phyloP scores from a whole-genome alignment of 2,888 invertebrate species.

The Sphaerophoria rueppellii region DNA sequence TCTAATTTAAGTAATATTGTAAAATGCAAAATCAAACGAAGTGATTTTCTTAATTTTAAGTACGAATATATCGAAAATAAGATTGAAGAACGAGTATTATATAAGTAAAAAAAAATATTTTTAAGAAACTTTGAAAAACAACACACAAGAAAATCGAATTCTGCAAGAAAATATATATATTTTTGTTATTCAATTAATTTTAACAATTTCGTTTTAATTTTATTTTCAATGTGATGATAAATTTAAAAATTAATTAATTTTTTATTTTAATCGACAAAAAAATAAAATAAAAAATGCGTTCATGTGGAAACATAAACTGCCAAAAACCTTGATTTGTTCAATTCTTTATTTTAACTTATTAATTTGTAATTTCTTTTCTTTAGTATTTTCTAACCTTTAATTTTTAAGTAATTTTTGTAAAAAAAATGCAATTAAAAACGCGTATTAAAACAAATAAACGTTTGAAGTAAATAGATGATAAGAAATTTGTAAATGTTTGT shows the following conservation, averaged over 20 bases:
- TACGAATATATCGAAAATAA: background rate
- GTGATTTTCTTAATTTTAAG: constrained; percentile 70
- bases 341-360: constrained; percentile 36
- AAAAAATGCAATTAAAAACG: constrained; percentile 9
- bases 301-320: constrained; percentile 74
- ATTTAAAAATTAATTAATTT: constrained; percentile 21
- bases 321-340: constrained; percentile 73
- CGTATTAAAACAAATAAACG: constrained; percentile 43
- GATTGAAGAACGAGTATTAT: constrained; percentile 67
- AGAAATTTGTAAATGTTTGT: constrained; percentile 67
- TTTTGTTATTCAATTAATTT: constrained; percentile 39
- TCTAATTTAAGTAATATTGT: constrained; percentile 24
- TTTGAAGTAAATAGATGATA: constrained; percentile 36
- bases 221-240: constrained; percentile 48
- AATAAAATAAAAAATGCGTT: constrained; percentile 54
- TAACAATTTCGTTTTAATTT: constrained; percentile 53
- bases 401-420: constrained; percentile 32
- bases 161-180: constrained; percentile 12
- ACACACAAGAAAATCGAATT: constrained; percentile 49
- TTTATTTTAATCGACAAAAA: background rate
- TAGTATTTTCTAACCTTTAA: constrained; percentile 1
- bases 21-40: constrained; percentile 74
- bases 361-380: constrained; percentile 30
- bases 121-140: constrained; percentile 75
- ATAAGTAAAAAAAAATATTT: constrained; percentile 74